Evolutionary conservation across 2,888 invertebrate species (phyloP).

Genomic region (Stenotaenia linearis): DNA sequence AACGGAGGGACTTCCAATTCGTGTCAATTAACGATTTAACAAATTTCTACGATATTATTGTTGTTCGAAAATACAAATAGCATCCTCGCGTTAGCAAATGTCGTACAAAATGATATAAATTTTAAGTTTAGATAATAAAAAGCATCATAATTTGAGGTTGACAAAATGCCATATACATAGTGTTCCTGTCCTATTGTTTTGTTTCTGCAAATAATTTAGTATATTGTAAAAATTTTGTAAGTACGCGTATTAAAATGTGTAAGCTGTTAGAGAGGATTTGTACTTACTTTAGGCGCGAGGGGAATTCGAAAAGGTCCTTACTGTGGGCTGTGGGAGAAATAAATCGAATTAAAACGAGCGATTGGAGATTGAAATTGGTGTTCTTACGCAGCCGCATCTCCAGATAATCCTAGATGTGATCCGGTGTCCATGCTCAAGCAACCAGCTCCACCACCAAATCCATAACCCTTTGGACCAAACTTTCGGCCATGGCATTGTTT

Average conservation of each 20-base stretch:
- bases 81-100: conserved; percentile 11
- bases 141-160: neutral
- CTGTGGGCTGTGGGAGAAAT: neutral
- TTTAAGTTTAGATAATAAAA: neutral
- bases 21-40: neutral
- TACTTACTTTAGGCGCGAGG: conserved; percentile 1
- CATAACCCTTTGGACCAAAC: conserved; percentile 93
- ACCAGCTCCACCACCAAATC: conserved; percentile 97
- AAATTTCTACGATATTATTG: neutral
- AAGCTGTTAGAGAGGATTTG: neutral
- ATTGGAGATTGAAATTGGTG: neutral
- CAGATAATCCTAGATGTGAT: conserved; percentile 65
- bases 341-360: neutral
- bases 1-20: conserved; percentile 10
- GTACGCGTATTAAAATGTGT: neutral
- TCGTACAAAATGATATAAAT: neutral
- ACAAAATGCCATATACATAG: neutral
- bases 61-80: neutral
- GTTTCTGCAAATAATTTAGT: neutral
- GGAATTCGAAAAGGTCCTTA: neutral
- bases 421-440: conserved; percentile 94
- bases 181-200: neutral
- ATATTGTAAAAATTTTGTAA: neutral
- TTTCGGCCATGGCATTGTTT: conserved; percentile 96
- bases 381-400: neutral